Conservation (phyloP, 1,140 invertebrate species). For the Ooceraea biroi region DNA sequence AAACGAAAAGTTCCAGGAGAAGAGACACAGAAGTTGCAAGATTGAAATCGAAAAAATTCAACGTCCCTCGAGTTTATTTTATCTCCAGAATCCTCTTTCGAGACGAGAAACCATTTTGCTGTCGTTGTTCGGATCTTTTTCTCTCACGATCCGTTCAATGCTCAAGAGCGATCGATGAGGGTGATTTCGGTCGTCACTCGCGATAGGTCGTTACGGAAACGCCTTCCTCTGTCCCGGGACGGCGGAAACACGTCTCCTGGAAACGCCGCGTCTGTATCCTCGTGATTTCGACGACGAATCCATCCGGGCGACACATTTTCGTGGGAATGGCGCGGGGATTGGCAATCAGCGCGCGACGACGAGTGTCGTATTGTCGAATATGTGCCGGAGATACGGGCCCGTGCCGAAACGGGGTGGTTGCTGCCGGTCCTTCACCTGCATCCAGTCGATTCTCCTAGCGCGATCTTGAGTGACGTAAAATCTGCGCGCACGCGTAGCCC, state of each 20-base stretch:
- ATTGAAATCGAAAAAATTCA: neutral
- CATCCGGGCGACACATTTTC: slow-evolving; percentile 65
- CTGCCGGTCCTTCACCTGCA: slow-evolving; percentile 23
- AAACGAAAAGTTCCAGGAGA: neutral
- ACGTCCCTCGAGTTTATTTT: slow-evolving; percentile 44
- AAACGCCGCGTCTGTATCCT: slow-evolving; percentile 28
- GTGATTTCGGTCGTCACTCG: neutral
- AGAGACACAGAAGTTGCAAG: neutral
- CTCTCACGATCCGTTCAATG: neutral
- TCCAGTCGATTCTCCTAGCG: slow-evolving; percentile 50
- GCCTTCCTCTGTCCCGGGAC: neutral
- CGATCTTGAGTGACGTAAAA: slow-evolving; percentile 64
- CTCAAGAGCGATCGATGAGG: neutral
- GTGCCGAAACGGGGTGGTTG: slow-evolving; percentile 19
- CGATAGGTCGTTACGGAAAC: neutral
- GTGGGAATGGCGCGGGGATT: slow-evolving; percentile 62
- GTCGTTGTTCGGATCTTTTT: neutral
- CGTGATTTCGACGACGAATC: slow-evolving; percentile 64
- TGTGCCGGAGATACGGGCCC: slow-evolving; percentile 50
- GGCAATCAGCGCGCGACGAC: slow-evolving; percentile 64
- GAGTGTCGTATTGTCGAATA: slow-evolving; percentile 45
- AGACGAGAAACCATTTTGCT: neutral
- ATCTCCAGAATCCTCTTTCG: neutral
- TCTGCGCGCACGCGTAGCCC: slow-evolving; percentile 53
- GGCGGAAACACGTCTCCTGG: slow-evolving; percentile 3